Percentiles rank a stretch among this genome's conserved stretches.
phyloP scores from a whole-genome alignment of 92 coral and sea anemone genomes.

The Palythoa grandis region DNA sequence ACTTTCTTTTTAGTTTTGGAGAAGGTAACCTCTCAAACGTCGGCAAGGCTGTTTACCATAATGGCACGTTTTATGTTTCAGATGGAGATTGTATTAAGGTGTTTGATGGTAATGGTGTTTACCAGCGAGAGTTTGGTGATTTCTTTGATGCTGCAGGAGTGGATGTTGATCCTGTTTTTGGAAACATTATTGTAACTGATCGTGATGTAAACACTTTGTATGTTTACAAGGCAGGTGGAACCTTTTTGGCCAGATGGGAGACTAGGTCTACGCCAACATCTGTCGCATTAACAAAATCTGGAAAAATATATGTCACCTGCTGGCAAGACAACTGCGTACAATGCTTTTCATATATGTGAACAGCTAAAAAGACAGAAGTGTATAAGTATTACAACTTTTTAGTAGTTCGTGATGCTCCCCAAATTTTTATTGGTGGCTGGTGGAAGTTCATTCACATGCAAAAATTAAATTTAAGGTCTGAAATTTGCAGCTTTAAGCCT shows the following conservation, averaged over 20 bases:
- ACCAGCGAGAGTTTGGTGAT: slow-evolving; percentile 23
- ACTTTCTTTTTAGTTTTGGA: slow-evolving; percentile 32
- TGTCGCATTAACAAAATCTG: slow-evolving; percentile 32
- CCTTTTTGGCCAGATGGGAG: slow-evolving; percentile 22
- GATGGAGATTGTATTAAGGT: slow-evolving; percentile 26
- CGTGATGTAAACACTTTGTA: slow-evolving; percentile 7
- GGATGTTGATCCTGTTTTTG: background rate
- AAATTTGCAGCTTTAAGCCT: too few relatives aligned
- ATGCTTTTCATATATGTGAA: slow-evolving; percentile 11
- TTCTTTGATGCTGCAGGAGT: slow-evolving; percentile 16
- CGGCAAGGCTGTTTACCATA: slow-evolving; percentile 30
- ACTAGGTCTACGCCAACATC: background rate
- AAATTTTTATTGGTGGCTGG: too few relatives aligned
- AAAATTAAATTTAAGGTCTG: too few relatives aligned
- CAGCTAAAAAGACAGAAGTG: too few relatives aligned
- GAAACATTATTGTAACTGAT: slow-evolving; percentile 22
- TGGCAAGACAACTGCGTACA: slow-evolving; percentile 10
- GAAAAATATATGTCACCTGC: slow-evolving; percentile 34
- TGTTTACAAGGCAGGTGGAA: slow-evolving; percentile 16
- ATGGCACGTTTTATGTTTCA: slow-evolving; percentile 23
- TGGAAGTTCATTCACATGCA: too few relatives aligned
- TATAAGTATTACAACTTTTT: too few relatives aligned
- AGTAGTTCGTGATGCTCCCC: too few relatives aligned
- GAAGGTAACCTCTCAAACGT: background rate
- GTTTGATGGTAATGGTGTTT: slow-evolving; percentile 21